Conservation (phyloP, 1,140 invertebrate species). For the Penaeus chinensis region DNA sequence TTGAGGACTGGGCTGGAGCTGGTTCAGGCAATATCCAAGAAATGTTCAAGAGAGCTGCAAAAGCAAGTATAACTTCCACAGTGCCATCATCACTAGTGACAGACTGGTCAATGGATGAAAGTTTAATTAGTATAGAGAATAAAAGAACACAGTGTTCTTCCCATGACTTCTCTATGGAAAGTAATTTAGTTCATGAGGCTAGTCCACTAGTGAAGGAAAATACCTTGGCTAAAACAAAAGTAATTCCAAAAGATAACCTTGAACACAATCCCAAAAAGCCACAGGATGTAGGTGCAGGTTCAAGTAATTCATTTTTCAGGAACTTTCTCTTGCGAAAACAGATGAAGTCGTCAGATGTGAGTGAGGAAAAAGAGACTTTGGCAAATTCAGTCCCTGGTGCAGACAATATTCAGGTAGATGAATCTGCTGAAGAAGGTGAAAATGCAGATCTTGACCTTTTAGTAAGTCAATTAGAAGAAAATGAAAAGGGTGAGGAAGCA, state of each 20-base stretch:
- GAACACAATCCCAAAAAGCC: no score
- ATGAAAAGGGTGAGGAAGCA: background rate
- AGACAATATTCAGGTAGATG: background rate
- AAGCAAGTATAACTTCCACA: background rate
- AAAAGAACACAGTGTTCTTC: background rate
- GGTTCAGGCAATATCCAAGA: conserved; percentile 65
- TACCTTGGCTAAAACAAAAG: background rate
- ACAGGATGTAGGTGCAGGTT: background rate
- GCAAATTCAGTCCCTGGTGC: background rate
- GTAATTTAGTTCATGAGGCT: background rate
- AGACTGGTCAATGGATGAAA: conserved; percentile 1
- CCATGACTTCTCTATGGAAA: background rate
- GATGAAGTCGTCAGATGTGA: background rate
- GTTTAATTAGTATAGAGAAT: background rate
- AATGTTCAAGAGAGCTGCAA: conserved; percentile 64
- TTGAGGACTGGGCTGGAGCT: conserved; percentile 75
- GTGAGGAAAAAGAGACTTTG: conserved; percentile 21
- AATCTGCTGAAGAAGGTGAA: conserved; percentile 27
- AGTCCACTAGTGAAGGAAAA: background rate
- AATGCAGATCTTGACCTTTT: conserved; percentile 2
- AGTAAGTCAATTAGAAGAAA: background rate
- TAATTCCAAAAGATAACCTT: no score
- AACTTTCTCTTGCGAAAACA: conserved; percentile 25
- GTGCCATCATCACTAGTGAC: background rate
- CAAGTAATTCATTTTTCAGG: conserved; percentile 54